phyloP scores from a whole-genome alignment of 2,113 vertebrate genomes.

The Barnardius zonarius region DNA sequence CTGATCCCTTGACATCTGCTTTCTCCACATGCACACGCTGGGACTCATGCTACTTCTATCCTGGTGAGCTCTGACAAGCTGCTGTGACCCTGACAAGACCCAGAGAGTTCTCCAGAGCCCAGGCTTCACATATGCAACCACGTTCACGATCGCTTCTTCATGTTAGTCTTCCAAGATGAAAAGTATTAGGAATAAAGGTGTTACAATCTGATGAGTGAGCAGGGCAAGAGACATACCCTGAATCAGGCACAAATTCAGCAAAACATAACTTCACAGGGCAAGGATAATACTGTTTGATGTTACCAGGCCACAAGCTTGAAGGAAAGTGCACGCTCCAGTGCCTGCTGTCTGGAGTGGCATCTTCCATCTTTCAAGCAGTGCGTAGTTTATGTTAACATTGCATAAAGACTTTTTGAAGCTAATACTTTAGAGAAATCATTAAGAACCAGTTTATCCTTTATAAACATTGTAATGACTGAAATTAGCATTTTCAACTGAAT shows the following conservation, averaged over 20 bases:
- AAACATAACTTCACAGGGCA: background rate
- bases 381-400: background rate
- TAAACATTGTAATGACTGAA: background rate
- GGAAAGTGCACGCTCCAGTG: background rate
- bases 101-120: background rate
- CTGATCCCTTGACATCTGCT: background rate
- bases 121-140: background rate
- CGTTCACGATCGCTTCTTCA: background rate
- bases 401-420: background rate
- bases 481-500: background rate
- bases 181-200: background rate
- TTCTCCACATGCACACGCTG: fast-evolving
- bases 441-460: background rate
- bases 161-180: background rate
- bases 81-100: background rate
- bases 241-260: background rate
- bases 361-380: background rate
- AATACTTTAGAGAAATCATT: background rate
- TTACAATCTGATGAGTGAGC: background rate
- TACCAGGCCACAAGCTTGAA: background rate
- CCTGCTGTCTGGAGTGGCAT: background rate
- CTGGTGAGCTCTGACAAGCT: fast-evolving
- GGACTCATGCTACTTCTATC: background rate
- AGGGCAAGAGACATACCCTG: background rate
- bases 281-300: background rate